Evolutionary conservation across 2,888 invertebrate genomes (phyloP), one percentile per base, ranked within the genome.

Genomic region (Calliscelio sp.): DNA sequence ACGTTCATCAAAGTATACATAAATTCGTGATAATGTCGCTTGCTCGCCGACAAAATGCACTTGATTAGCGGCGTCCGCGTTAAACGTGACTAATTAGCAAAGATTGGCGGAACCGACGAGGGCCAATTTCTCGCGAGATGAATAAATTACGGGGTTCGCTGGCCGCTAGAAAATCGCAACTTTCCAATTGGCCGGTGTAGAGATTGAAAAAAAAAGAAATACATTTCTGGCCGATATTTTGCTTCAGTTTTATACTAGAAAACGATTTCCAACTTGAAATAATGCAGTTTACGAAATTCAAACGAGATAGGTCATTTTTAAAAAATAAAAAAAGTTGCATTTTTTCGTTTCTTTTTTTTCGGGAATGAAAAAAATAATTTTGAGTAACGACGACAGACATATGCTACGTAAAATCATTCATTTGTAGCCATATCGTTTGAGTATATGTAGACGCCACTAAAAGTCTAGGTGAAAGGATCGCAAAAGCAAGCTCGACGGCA

Each of bases 391-490:
- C 41, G 55, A 41, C 32, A 57, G 66, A 73, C 80, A 65, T 49
- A 73, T 59, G 80, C 66, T 20, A 38, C 35, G 38, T 66, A 57
- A 80, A 80, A 73, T 51, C 46, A 51, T 46, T 57, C 57, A 65
- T 73, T 73, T 53, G 51, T 44, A 38, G 66, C 14, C 46, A 59
- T 51, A 68, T 57, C 46, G 66, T 59, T 28, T 46, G 24, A 44
- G 68, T 46, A 32, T 81, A n/a, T n/a, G 44, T 74, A 66, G 73
- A 74, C 78, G 74, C 57, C 61, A 74, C 78, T 85, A 81, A 85
- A 81, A 74, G 74, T 81, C 79, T 78, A 81, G 65, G 85, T 85
- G 81, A 85, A 85, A 85, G 85, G 85, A 85, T 85, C 74, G 81
- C 78, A 74, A 49, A 68, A 70, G 78, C 81, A 70, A 74, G 32